A percentile compares a stretch with the other conserved stretches of the same genome.
Conservation (phyloP, 2,113 vertebrate genomes). For the Gasterosteus nipponicus region DNA sequence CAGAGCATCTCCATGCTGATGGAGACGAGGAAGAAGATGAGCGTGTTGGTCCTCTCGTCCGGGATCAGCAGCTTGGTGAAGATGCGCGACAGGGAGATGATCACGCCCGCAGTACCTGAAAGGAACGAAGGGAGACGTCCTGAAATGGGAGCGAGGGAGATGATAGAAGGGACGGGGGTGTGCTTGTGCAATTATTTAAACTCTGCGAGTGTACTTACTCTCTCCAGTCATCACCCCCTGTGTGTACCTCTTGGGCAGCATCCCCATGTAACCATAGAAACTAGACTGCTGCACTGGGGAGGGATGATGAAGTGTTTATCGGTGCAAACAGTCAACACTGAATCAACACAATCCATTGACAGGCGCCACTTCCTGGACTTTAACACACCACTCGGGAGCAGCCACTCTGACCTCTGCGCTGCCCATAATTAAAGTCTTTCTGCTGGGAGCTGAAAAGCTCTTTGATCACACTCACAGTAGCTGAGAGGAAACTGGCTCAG, state of each 20-base stretch:
- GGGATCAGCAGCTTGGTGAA: constrained; percentile 95
- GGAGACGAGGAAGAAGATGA: constrained; percentile 97
- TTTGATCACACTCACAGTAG: background rate
- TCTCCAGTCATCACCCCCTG: constrained; percentile 99
- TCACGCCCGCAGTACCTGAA: constrained; percentile 94
- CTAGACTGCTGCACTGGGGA: constrained; percentile 98
- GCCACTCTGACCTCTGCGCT: constrained; percentile 20
- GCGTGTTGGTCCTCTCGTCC: constrained; percentile 90
- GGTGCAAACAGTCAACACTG: constrained; percentile 30
- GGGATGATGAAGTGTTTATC: constrained; percentile 35
- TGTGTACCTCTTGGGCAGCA: constrained; percentile 98
- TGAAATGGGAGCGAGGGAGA: background rate
- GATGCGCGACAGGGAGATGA: constrained; percentile 96
- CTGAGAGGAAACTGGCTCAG: background rate
- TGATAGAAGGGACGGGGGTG: background rate
- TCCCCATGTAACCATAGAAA: constrained; percentile 99
- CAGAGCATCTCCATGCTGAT: constrained; percentile 93
- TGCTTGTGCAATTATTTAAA: background rate
- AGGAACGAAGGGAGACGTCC: background rate
- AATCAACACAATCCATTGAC: constrained; percentile 34
- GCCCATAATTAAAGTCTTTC: constrained; percentile 42
- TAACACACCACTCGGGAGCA: constrained; percentile 15
- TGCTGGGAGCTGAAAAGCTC: background rate
- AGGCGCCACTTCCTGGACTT: constrained; percentile 13
- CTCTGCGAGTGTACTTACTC: constrained; percentile 86